Percentiles rank a stretch among this genome's conserved stretches.
These are phyloP conservation scores for Leucophenga montana DNA, from an alignment of 2,888 invertebrate species.

Conservation along the genomic window DNA sequence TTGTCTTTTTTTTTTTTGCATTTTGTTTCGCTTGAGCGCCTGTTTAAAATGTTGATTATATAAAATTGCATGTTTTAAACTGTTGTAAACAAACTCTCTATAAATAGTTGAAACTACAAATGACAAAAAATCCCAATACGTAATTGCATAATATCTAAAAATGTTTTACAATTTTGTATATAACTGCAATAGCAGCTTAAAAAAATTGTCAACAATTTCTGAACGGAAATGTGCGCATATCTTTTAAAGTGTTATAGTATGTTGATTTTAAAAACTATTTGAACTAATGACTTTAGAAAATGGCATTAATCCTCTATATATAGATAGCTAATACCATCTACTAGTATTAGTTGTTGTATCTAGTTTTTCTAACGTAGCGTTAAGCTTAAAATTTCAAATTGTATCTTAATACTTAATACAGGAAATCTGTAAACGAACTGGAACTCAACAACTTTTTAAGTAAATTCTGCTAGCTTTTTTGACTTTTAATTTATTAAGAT, in stretches of 20 bases:
- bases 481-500: too few species aligned
- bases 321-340: too few species aligned
- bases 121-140: neutral
- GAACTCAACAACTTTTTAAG: too few species aligned
- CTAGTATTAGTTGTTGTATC: neutral
- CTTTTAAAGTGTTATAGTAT: neutral
- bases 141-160: too few species aligned
- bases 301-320: neutral
- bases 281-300: neutral
- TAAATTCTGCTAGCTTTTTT: too few species aligned
- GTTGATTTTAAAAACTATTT: neutral
- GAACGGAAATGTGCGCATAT: constrained; percentile 13
- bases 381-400: too few species aligned
- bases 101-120: neutral
- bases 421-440: too few species aligned
- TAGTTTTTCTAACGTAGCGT: too few species aligned
- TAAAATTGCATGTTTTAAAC: constrained; percentile 13
- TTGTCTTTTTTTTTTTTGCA: neutral
- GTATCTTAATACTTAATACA: too few species aligned
- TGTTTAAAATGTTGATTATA: constrained; percentile 11
- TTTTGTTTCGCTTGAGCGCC: constrained; percentile 12
- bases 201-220: neutral
- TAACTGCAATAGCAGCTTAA: neutral
- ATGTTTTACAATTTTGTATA: neutral
- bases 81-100: too few species aligned